These are phyloP conservation scores for Ptychodera flava DNA, from an alignment of 35 echinoderm and acorn worm species.

Conservation along the genomic window DNA sequence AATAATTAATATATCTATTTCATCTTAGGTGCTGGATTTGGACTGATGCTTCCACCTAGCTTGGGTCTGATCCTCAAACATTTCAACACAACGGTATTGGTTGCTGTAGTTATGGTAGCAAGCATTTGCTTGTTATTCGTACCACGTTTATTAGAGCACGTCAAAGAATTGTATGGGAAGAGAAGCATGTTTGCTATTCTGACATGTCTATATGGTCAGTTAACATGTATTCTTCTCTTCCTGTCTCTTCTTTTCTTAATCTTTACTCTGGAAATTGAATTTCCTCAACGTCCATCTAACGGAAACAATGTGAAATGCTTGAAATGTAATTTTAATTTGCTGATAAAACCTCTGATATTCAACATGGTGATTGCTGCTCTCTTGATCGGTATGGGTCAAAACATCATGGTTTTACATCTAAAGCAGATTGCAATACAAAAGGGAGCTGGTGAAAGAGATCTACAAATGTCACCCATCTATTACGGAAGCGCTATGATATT, in stretches of 20 bases:
- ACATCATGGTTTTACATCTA: not conserved
- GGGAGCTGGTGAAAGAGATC: not conserved
- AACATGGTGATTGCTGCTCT: not conserved
- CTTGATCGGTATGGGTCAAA: not conserved
- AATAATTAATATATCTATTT: no score
- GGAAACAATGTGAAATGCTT: no score
- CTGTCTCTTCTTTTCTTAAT: no score
- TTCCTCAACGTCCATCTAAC: no score
- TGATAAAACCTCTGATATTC: not conserved
- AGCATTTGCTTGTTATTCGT: not conserved
- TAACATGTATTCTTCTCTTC: not conserved
- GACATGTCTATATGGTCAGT: not conserved
- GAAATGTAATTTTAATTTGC: no score
- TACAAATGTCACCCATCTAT: not conserved
- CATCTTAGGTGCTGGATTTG: not conserved
- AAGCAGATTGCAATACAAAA: not conserved
- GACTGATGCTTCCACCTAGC: not conserved
- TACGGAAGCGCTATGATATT: not conserved
- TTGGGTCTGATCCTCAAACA: not conserved
- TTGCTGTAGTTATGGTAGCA: not conserved
- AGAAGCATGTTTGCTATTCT: not conserved
- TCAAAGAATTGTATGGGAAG: not conserved
- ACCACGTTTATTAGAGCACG: not conserved
- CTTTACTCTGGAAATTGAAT: no score
- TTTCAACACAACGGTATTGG: not conserved